phyloP scores from a whole-genome alignment of 2,888 invertebrate species.

The Cryptus viduatorius region DNA sequence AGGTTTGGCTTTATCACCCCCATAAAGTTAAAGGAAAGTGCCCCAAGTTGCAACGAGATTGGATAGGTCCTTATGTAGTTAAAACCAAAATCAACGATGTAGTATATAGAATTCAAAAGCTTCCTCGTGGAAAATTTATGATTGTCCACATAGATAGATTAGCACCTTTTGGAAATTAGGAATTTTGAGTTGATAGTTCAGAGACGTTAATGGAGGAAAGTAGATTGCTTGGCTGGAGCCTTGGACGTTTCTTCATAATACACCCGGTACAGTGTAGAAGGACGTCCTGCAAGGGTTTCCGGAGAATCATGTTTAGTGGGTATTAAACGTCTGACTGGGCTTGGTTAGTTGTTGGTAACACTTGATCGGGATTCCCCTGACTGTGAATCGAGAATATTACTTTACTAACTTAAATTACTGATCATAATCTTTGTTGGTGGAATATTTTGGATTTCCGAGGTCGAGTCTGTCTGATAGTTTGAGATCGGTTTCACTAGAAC shows the following conservation, averaged over 20 bases:
- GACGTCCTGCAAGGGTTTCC: slow-evolving; percentile 12
- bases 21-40: slow-evolving; percentile 47
- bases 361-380: slow-evolving; percentile 1
- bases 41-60: slow-evolving; percentile 50
- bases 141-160: slow-evolving; percentile 40
- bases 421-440: slow-evolving; percentile 5
- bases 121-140: slow-evolving; percentile 25
- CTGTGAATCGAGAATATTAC: not conserved
- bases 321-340: not conserved
- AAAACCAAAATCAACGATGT: slow-evolving; percentile 47
- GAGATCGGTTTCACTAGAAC: not conserved
- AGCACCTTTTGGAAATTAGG: slow-evolving; percentile 21
- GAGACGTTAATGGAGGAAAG: slow-evolving; percentile 31
- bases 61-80: slow-evolving; percentile 36
- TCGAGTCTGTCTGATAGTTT: not conserved
- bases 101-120: slow-evolving; percentile 51
- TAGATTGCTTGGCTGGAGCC: slow-evolving; percentile 42
- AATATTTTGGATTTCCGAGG: not conserved
- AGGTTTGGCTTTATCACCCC: slow-evolving; percentile 51
- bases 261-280: slow-evolving; percentile 3
- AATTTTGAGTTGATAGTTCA: slow-evolving; percentile 10
- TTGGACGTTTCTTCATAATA: slow-evolving; percentile 19
- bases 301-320: slow-evolving; percentile 1
- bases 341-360: not conserved
- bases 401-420: slow-evolving; percentile 10